phyloP scores from a whole-genome alignment of 2,797 vertebrate species.

The Pseudomugil tenellus region DNA sequence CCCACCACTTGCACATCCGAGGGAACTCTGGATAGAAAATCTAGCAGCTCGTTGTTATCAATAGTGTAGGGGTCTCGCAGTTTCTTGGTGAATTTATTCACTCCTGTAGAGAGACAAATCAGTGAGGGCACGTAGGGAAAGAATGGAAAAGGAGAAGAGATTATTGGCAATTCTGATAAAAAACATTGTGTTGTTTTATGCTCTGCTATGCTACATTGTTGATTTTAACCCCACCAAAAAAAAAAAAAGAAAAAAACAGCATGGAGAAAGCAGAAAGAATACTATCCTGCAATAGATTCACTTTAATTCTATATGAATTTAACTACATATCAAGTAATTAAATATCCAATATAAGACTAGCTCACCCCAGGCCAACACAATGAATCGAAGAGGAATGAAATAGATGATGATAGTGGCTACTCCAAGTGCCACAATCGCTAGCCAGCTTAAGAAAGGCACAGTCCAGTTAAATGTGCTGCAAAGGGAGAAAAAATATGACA shows the following conservation, averaged over 20 bases:
- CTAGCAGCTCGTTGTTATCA: conserved; percentile 97
- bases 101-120: conserved; percentile 81
- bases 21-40: conserved; percentile 97
- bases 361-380: conserved; percentile 97
- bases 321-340: neutral
- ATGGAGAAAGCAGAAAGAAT: neutral
- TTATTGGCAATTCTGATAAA: neutral
- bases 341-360: conserved; percentile 35
- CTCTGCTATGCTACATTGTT: neutral
- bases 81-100: conserved; percentile 99
- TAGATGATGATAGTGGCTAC: conserved; percentile 89
- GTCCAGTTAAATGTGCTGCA: conserved; percentile 98
- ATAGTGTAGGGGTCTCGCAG: conserved; percentile 94
- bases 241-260: neutral
- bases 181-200: neutral
- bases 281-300: neutral
- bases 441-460: conserved; percentile 96
- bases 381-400: conserved; percentile 95
- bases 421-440: conserved; percentile 90
- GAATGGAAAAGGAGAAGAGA: conserved; percentile 1
- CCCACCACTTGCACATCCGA: conserved; percentile 97
- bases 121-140: neutral
- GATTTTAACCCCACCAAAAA: neutral
- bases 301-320: neutral
- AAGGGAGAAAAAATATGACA: conserved; percentile 16